These are phyloP conservation scores for Enoplolaimus lenunculus DNA, from an alignment of 2,888 invertebrate species.

Conservation along the genomic window DNA sequence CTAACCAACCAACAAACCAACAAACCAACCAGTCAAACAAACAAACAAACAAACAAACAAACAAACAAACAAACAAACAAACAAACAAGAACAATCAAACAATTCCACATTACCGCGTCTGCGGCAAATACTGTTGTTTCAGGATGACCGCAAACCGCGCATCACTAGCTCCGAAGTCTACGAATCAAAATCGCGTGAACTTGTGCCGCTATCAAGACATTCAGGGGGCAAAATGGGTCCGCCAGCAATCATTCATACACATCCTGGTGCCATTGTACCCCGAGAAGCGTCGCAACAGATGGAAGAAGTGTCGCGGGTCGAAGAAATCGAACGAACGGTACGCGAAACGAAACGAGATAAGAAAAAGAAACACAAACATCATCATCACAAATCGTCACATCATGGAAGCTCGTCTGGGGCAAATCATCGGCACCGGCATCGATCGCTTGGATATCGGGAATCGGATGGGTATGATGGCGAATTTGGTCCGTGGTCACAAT, in stretches of 20 bases:
- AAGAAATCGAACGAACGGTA: slow-evolving; percentile 39
- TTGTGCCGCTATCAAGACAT: not conserved
- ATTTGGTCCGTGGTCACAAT: not conserved
- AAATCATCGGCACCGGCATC: slow-evolving; percentile 1
- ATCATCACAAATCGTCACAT: slow-evolving; percentile 21
- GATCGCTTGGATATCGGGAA: not conserved
- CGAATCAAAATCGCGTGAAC: not conserved
- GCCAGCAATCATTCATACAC: not conserved
- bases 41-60: too few species aligned
- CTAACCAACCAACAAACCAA: too few species aligned
- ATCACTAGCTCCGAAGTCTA: not conserved
- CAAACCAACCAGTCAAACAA: too few species aligned
- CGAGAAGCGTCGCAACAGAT: slow-evolving; percentile 38
- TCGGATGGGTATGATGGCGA: not conserved
- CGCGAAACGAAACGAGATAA: slow-evolving; percentile 29
- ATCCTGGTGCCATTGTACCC: slow-evolving; percentile 19
- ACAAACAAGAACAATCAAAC: too few species aligned
- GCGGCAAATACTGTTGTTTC: not conserved
- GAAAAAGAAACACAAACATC: slow-evolving; percentile 19
- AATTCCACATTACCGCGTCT: too few species aligned
- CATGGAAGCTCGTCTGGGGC: not conserved
- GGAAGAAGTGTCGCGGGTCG: slow-evolving; percentile 38
- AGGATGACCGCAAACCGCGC: not conserved
- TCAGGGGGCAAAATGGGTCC: not conserved
- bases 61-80: too few species aligned